Evolutionary conservation across 2,888 invertebrate genomes (phyloP).

Genomic region (Leptopilina myrica): DNA sequence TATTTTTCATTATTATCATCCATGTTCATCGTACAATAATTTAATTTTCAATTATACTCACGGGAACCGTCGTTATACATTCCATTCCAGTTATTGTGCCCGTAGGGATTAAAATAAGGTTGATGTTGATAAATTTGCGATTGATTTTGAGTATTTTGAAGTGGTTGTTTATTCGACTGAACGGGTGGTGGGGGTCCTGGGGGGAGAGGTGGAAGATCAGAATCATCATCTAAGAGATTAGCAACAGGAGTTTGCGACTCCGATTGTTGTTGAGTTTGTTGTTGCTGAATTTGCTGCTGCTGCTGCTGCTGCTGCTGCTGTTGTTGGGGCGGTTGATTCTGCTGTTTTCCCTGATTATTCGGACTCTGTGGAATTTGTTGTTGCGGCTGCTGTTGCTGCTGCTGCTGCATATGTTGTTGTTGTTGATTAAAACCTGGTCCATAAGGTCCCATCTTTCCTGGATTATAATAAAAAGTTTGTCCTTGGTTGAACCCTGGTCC

Average conservation of each 20-base stretch:
- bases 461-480: constrained; percentile 73
- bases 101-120: constrained; percentile 52
- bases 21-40: too few species aligned
- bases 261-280: constrained; percentile 66
- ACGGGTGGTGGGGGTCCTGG: constrained; percentile 79
- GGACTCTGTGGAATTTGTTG: constrained; percentile 61
- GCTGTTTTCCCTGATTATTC: constrained; percentile 58
- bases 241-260: constrained; percentile 72
- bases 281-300: constrained; percentile 62
- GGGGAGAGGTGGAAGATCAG: constrained; percentile 80
- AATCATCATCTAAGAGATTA: constrained; percentile 77
- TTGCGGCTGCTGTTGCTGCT: constrained; percentile 59
- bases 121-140: constrained; percentile 70
- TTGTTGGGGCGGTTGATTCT: constrained; percentile 60
- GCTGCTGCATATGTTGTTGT: constrained; percentile 66
- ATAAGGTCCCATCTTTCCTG: constrained; percentile 72
- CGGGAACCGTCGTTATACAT: constrained; percentile 68
- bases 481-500: constrained; percentile 69
- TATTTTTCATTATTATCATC: background rate
- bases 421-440: constrained; percentile 70
- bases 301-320: too few species aligned
- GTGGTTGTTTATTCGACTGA: constrained; percentile 58
- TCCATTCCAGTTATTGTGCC: constrained; percentile 66
- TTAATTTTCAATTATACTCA: constrained; percentile 59
- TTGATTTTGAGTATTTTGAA: constrained; percentile 64